phyloP scores from a whole-genome alignment of 2,797 vertebrate species.

The Crax fasciolata region DNA sequence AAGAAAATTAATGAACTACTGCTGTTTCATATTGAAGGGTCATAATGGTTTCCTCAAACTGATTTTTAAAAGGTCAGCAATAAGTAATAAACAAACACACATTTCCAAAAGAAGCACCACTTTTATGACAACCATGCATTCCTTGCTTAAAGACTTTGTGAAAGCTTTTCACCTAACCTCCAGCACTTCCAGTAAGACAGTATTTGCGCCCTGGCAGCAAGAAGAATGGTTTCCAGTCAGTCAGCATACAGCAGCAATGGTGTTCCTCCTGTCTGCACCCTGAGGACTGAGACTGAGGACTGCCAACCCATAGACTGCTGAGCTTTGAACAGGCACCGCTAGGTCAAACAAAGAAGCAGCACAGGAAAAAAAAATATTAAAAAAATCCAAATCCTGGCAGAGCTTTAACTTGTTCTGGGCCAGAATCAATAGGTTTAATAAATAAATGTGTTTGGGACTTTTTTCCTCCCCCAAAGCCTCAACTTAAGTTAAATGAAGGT shows the following conservation, averaged over 20 bases:
- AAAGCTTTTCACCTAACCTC: constrained; percentile 78
- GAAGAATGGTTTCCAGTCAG: constrained; percentile 71
- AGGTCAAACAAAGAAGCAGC: constrained; percentile 20
- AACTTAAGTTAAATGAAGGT: constrained; percentile 21
- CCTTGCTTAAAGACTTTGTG: constrained; percentile 2
- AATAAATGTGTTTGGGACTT: not conserved
- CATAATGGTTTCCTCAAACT: not conserved
- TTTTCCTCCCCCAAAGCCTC: not conserved
- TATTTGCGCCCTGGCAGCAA: constrained; percentile 82
- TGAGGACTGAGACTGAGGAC: not conserved
- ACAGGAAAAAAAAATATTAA: not conserved
- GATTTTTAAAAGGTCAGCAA: not conserved
- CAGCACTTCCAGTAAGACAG: constrained; percentile 77
- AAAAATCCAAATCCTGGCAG: constrained; percentile 14
- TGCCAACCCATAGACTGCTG: not conserved
- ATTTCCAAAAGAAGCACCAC: constrained; percentile 39
- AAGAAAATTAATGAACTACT: not conserved
- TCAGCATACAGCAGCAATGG: constrained; percentile 58
- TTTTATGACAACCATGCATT: constrained; percentile 8
- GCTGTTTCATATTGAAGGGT: not conserved
- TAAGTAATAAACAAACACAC: not conserved
- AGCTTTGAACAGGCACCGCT: constrained; percentile 52
- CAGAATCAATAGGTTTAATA: constrained; percentile 28
- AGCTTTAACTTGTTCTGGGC: constrained; percentile 28
- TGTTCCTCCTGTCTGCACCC: constrained; percentile 51